Base-by-base conservation (phyloP, 2,888 invertebrate species). In the Xanthia icteritia region DNA sequence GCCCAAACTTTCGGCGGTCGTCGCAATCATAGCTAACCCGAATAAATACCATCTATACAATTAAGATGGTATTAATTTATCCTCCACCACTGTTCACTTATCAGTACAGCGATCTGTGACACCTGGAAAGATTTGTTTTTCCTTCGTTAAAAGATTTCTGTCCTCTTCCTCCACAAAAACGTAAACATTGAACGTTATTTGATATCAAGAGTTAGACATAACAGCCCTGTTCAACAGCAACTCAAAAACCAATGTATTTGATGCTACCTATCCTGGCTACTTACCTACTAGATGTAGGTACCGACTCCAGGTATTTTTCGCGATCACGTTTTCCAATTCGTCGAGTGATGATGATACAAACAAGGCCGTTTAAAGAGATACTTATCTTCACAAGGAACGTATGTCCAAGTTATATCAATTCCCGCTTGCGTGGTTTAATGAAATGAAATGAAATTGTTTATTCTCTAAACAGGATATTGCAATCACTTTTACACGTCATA, bases 391-490 rank as follows among this genome's bases (percentile, higher is more conserved):
- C 66, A 42, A 66, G n/a, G 51, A 51, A 17, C 20, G 45, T 68
- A 77, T 63, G 27, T 2, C 1, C 23, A 23, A 17, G 4, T 23
- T 48, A 68, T 56, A 5, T 39, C 58, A 23, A 15, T 13, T 23
- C 27, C 63, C 79, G n/a, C 27, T 39, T 61, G 69, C 60, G 69
- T 74, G 23, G 45, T 69, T 66, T 31, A n/a, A n/a, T n/a, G n/a
- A n/a, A n/a, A n/a, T n/a, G n/a, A n/a, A n/a, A n/a, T n/a, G n/a
- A n/a, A n/a, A n/a, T n/a, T n/a, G n/a, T n/a, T n/a, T n/a, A n/a
- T n/a, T n/a, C n/a, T n/a, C n/a, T n/a, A n/a, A n/a, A n/a, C n/a
- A n/a, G n/a, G n/a, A n/a, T n/a, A n/a, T n/a, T n/a, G n/a, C n/a
- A n/a, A n/a, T n/a, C n/a, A n/a, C n/a, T n/a, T n/a, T n/a, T n/a